Evolutionary conservation across 2,797 vertebrate genomes (phyloP), one percentile per base, ranked within the genome.

Genomic region (Buceros bicornis): DNA sequence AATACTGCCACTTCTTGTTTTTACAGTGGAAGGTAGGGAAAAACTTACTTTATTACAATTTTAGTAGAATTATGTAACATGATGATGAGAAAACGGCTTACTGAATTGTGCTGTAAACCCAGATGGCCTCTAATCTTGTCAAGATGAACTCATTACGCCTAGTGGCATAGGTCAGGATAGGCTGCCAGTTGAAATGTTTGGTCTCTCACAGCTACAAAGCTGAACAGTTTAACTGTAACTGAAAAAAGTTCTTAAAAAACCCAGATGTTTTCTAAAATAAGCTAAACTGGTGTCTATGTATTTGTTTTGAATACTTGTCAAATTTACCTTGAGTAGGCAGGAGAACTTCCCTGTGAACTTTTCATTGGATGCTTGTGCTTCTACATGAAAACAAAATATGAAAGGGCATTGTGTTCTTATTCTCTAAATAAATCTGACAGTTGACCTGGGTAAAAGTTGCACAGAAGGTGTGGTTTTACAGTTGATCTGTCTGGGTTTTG

Each of bases 121-220:
- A 95, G 91, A 95, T 95, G 95, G 82, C 90, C 79, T 91, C 48
- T 95, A 83, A 96, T 96, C 87, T 94, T 88, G 78, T 62, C 21
- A 13, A 58, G 64, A 72, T 62, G 72, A 89, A 56, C 43, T 93
- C 43, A 8, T 61, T 71, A 43, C 57, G 40, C 58, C 79, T 53
- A 66, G 65, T 76, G 58, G 45, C n/a, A 24, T 29, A 53, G 70
- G 82, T 90, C 79, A 88, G 58, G 47, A n/a, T 45, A 9, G 65
- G 74, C 50, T 64, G 18, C 65, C 42, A 15, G 18, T 37, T 64
- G 28, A 89, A 69, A 31, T 83, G 43, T 22, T 74, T 26, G 8
- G 37, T 78, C 61, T 65, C 61, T 10, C 6, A 12, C 33, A 61
- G 89, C 45, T 50, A 6, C 24, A 16, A 33, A 74, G 24, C 29